Percentiles rank a stretch among this genome's conserved stretches.
Evolutionary conservation across 2,888 invertebrate species (phyloP).

Genomic region (Choreutis nemorana): DNA sequence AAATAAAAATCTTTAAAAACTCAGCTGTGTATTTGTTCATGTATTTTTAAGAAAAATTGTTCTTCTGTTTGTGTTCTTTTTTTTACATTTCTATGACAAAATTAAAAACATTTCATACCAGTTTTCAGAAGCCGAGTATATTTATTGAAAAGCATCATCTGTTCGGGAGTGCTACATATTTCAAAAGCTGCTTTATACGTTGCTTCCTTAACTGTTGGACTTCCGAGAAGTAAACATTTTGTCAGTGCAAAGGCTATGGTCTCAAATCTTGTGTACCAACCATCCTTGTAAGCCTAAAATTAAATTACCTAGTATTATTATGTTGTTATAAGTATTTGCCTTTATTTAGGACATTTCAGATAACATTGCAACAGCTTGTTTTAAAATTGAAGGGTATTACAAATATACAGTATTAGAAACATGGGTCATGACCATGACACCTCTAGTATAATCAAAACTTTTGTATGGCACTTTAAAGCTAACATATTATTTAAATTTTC

Average conservation of each 20-base stretch:
- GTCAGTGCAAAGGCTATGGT: slow-evolving; percentile 71
- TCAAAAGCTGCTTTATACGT: slow-evolving; percentile 60
- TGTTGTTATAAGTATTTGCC: background rate
- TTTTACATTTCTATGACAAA: no score
- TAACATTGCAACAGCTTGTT: background rate
- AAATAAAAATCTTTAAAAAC: no score
- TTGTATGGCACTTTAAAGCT: background rate
- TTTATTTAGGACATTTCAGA: background rate
- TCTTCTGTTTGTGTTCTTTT: no score
- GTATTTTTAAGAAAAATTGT: no score
- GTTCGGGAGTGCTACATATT: slow-evolving; percentile 69
- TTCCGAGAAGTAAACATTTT: slow-evolving; percentile 56
- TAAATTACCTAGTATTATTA: slow-evolving; percentile 4
- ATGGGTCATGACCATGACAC: background rate
- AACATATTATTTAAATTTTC: slow-evolving; percentile 1
- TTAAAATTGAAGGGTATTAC: background rate
- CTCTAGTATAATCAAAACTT: background rate
- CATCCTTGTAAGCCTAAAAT: slow-evolving; percentile 53
- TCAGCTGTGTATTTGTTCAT: no score
- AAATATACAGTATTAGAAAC: background rate
- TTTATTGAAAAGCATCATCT: slow-evolving; percentile 70
- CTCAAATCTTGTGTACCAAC: slow-evolving; percentile 60
- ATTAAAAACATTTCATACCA: slow-evolving; percentile 32
- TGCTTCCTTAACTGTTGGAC: slow-evolving; percentile 46
- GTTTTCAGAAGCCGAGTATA: slow-evolving; percentile 60